Conservation (phyloP, 1,140 invertebrate genomes). For the Adoxophyes honmai region DNA sequence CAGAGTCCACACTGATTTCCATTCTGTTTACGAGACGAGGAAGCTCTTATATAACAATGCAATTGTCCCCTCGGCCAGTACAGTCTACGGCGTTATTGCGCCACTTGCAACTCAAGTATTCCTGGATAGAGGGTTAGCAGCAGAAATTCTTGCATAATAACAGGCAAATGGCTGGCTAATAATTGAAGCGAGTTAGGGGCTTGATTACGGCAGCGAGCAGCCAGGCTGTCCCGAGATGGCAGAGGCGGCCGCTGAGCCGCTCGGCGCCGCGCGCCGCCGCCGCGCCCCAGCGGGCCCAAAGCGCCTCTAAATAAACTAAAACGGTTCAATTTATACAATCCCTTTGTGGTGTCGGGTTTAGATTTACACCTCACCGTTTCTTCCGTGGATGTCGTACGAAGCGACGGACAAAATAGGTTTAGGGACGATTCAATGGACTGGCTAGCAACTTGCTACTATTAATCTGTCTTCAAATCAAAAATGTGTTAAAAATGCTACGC, state of each 20-base stretch:
- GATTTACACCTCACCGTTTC: too few species aligned
- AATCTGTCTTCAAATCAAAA: too few species aligned
- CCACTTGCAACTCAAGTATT: constrained; percentile 23
- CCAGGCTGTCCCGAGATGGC: not conserved
- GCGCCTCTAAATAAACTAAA: too few species aligned
- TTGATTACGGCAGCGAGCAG: not conserved
- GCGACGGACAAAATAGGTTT: too few species aligned
- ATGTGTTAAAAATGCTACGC: too few species aligned
- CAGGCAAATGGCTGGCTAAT: constrained; percentile 10
- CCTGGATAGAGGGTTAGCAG: constrained; percentile 24
- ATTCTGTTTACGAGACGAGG: constrained; percentile 25
- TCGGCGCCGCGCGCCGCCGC: too few species aligned
- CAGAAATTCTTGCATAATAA: constrained; percentile 28
- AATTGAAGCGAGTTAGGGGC: constrained; percentile 5
- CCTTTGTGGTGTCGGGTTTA: too few species aligned
- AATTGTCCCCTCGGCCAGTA: constrained; percentile 24
- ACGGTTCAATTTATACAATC: too few species aligned
- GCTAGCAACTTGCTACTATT: too few species aligned
- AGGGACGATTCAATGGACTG: too few species aligned
- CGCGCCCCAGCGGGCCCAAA: too few species aligned
- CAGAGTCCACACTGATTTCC: constrained; percentile 27
- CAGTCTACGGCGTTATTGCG: constrained; percentile 28
- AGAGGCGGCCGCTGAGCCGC: not conserved
- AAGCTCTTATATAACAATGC: constrained; percentile 29
- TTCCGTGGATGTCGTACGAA: too few species aligned